A percentile compares a stretch with the other conserved stretches of the same genome.
phyloP scores from a whole-genome alignment of 2,888 invertebrate species.

The Magallana nippona region DNA sequence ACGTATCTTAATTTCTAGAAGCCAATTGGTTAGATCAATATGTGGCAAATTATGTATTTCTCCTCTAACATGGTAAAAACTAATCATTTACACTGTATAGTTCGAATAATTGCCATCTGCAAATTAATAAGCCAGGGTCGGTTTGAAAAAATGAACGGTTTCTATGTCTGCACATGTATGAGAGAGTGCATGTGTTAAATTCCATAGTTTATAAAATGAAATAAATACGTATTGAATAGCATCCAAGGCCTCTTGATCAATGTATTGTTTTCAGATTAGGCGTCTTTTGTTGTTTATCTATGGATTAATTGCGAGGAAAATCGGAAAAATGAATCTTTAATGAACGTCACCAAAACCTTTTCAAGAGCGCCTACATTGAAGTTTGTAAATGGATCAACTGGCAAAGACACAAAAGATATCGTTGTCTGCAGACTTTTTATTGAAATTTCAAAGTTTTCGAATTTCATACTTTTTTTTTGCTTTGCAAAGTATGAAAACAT shows the following conservation, averaged over 20 bases:
- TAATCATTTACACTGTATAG: not conserved
- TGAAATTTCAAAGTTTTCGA: no score
- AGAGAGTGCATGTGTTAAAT: no score
- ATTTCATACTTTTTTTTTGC: no score
- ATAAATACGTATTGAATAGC: not conserved
- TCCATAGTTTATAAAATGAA: not conserved
- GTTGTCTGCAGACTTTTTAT: no score
- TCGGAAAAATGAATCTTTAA: slow-evolving; percentile 1
- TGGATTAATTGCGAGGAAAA: not conserved
- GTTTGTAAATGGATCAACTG: not conserved
- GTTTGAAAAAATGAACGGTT: no score
- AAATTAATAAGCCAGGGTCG: no score
- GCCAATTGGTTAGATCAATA: slow-evolving; percentile 19
- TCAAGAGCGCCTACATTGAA: not conserved
- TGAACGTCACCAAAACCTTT: not conserved
- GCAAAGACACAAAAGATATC: no score
- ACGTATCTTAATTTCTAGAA: slow-evolving; percentile 3
- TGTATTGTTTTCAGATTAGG: not conserved
- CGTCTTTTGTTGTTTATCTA: slow-evolving; percentile 3
- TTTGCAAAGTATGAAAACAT: no score
- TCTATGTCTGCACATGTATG: no score
- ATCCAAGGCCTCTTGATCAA: not conserved
- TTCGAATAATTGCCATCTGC: no score
- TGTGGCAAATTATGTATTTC: not conserved
- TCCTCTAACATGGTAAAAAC: not conserved